Base-by-base conservation (phyloP, 2,113 vertebrate species). In the Dasyprocta punctata region DNA sequence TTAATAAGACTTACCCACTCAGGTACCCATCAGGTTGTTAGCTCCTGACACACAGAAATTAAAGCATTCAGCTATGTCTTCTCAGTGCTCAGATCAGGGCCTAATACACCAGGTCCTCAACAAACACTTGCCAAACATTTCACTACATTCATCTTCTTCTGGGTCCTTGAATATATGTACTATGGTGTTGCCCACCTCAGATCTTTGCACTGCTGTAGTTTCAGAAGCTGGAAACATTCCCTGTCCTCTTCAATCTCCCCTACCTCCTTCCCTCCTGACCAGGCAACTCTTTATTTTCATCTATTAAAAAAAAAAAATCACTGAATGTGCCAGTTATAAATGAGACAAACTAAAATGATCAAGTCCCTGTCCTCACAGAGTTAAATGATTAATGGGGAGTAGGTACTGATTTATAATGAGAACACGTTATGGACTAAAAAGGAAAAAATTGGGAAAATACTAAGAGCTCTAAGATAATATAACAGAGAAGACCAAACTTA, bases 341-440 rank as follows among this genome's bases (percentile, higher is more conserved):
- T 58, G 73, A 94, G 82, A 95, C 81, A 80, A 84, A 88, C 84
- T 67, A 91, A 94, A 95, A 92, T 58, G 84, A 92, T 30, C 92
- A 7, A 85, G n/a, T 91, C 56, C 77, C 52, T 91, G 54, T 81
- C 54, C 30, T 86, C 89, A 90, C 58, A 86, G 61, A 88, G 81
- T 36, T 86, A 60, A 97, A 89, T 82, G 83, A 56, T 82, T 69
- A 82, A 77, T 60, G 36, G 54, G 73, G 95, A 71, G 92, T 3
- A 60, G 13, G 73, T 26, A 33, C 22, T 73, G 92, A 92, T 84
- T 91, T 94, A 95, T 80, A 92, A 92, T 75, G 86, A 94, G 90
- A 93, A 60, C 28, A 10, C 20, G 0, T 88, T 93, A 54, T 5
- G 16, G 41, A 56, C 13, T 95, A 84, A 94, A 81, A 80, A 94